phyloP scores from a whole-genome alignment of 2,113 vertebrate species.

The Lynx canadensis region DNA sequence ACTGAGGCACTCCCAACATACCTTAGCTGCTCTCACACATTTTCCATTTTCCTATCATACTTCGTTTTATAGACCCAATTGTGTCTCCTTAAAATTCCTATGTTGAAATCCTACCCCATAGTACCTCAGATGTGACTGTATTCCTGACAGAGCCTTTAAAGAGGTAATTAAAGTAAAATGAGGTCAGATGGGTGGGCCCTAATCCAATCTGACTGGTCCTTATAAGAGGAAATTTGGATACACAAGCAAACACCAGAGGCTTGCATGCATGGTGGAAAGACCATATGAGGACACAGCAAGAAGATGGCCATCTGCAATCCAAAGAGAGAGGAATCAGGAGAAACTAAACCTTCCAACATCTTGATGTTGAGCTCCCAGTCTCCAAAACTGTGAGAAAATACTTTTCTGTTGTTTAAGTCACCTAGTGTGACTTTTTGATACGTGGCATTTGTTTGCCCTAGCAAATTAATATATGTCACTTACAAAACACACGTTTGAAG shows the following conservation, averaged over 20 bases:
- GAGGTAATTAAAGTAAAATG: not conserved
- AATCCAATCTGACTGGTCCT: not conserved
- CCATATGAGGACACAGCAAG: not conserved
- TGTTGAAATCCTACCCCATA: not conserved
- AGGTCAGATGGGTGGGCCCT: not conserved
- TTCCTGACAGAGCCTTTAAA: not conserved
- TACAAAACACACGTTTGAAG: not conserved
- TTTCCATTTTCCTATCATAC: not conserved
- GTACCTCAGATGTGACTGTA: not conserved
- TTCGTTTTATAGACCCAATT: not conserved
- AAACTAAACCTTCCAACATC: not conserved
- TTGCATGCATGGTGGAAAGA: not conserved
- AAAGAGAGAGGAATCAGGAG: not conserved
- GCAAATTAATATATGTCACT: not conserved
- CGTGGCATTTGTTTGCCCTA: not conserved
- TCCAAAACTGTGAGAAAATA: not conserved
- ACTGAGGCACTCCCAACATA: not conserved
- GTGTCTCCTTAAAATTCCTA: not conserved
- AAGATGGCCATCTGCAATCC: not conserved
- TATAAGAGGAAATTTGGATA: not conserved
- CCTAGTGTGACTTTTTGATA: not conserved
- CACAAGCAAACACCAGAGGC: not conserved
- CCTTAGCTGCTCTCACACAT: not conserved
- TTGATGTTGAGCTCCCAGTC: not conserved
- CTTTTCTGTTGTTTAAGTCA: not conserved